Evolutionary conservation across 2,113 vertebrate genomes (phyloP), one percentile per base, ranked within the genome.

Genomic region (Excalfactoria chinensis): DNA sequence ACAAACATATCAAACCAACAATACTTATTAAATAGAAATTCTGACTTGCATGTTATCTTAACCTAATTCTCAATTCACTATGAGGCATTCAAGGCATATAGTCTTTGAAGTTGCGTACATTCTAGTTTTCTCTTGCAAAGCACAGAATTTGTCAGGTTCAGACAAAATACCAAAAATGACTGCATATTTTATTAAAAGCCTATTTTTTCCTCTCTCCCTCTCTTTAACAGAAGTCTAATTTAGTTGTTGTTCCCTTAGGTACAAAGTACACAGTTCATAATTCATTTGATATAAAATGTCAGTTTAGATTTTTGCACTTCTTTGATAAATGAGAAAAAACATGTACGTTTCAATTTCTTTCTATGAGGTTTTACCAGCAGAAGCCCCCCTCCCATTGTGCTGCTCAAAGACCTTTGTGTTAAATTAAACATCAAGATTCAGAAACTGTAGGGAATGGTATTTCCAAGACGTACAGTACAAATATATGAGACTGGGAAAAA

Each of bases 381-480:
- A 95, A 93, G 59, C 7, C 94, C 93, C 90, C 95, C 95, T 95
- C 95, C 95, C 77, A 84, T 62, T 95, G 96, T 96, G 97, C 83
- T 95, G 94, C 97, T 98, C 97, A 97, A 97, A 98, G 97, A 97
- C 89, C 90, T 96, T 84, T 93, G 89, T 86, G 86, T 97, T 98
- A 97, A 98, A 98, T 98, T 98, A 98, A 98, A 98, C 97, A 98
- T 98, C 96, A 98, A 97, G 95, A 97, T 97, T 95, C 95, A 86
- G 94, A 91, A 97, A 96, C 94, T 86, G 94, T 88, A 93, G 89
- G 95, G 95, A 96, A 95, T 95, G 91, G 89, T 96, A 89, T 97
- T 97, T 97, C 95, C 69, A 91, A 97, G 97, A 95, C 93, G 92
- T 56, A 95, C 64, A 97, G 94, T 87, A 95, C 93, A 91, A 96